phyloP scores from a whole-genome alignment of 2,797 vertebrate species.

The Champsocephalus esox region DNA sequence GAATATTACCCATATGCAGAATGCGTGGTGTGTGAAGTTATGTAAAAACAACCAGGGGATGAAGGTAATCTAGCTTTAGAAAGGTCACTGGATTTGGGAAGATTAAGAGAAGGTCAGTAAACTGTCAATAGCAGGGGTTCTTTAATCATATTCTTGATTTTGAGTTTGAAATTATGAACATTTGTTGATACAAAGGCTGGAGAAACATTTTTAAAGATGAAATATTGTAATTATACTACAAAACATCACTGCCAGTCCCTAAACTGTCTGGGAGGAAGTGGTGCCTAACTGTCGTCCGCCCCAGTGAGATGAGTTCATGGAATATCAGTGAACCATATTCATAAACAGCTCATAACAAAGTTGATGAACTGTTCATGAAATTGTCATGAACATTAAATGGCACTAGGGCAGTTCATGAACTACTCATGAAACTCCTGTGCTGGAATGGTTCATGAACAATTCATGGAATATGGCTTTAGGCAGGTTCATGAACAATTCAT shows the following conservation, averaged over 20 bases:
- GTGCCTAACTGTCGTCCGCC: constrained; percentile 7
- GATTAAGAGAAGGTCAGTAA: constrained; percentile 10
- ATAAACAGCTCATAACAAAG: no score
- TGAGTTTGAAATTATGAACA: constrained; percentile 24
- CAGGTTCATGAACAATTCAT: no score
- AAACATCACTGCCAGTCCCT: constrained; percentile 27
- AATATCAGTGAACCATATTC: no score
- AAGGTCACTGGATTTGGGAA: constrained; percentile 2
- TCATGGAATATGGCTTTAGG: no score
- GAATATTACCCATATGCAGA: not conserved
- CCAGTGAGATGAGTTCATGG: no score
- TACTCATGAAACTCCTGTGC: no score
- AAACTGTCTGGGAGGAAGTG: constrained; percentile 29
- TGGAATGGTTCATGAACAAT: no score
- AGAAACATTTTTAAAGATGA: constrained; percentile 28
- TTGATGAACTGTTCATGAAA: no score
- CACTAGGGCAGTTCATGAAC: no score
- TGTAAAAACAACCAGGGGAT: not conserved
- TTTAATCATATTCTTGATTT: constrained; percentile 14
- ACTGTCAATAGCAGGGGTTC: constrained; percentile 12
- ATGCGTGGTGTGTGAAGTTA: not conserved
- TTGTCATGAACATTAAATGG: no score
- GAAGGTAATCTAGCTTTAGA: not conserved
- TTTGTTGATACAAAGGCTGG: constrained; percentile 16
- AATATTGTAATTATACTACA: constrained; percentile 19